Percentiles rank a stretch among this genome's conserved stretches.
These are phyloP conservation scores for Neodiprion pinetum DNA, from an alignment of 1,140 invertebrate species.

Conservation along the genomic window DNA sequence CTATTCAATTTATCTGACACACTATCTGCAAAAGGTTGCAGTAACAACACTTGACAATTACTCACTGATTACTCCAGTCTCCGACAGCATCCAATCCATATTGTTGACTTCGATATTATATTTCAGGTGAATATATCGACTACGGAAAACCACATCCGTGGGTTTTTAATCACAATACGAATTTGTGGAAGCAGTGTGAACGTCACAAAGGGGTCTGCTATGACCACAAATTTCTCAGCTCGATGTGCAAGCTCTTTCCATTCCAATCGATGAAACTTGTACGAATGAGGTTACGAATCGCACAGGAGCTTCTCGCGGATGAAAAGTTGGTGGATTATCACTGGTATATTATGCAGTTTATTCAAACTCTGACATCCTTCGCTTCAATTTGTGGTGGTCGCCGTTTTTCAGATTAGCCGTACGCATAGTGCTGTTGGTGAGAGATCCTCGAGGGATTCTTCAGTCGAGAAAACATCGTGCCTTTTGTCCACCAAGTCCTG, in stretches of 20 bases:
- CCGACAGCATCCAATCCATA: background rate
- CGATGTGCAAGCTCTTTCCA: slow-evolving; percentile 83
- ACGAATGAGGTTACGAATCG: slow-evolving; percentile 73
- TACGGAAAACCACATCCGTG: slow-evolving; percentile 79
- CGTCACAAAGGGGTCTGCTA: slow-evolving; percentile 76
- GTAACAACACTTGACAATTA: slow-evolving; percentile 11
- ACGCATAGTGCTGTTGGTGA: slow-evolving; percentile 77
- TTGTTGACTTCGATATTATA: slow-evolving; percentile 20
- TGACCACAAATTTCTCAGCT: slow-evolving; percentile 76
- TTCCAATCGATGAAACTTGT: slow-evolving; percentile 90
- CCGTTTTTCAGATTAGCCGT: slow-evolving; percentile 70
- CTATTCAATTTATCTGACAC: too few species aligned
- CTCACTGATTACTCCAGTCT: slow-evolving; percentile 2
- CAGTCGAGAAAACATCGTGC: slow-evolving; percentile 83
- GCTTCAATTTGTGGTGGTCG: too few species aligned
- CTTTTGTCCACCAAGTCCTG: slow-evolving; percentile 84
- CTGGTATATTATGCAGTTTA: too few species aligned
- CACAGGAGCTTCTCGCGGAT: slow-evolving; percentile 75
- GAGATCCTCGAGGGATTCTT: slow-evolving; percentile 87
- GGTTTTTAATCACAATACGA: slow-evolving; percentile 83
- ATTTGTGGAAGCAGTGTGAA: slow-evolving; percentile 82
- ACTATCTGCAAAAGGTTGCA: background rate
- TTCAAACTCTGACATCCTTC: background rate
- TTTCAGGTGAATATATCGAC: slow-evolving; percentile 73
- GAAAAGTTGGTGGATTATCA: slow-evolving; percentile 66